Evolutionary conservation across 2,888 invertebrate genomes (phyloP).

Genomic region (Hyles lineata): DNA sequence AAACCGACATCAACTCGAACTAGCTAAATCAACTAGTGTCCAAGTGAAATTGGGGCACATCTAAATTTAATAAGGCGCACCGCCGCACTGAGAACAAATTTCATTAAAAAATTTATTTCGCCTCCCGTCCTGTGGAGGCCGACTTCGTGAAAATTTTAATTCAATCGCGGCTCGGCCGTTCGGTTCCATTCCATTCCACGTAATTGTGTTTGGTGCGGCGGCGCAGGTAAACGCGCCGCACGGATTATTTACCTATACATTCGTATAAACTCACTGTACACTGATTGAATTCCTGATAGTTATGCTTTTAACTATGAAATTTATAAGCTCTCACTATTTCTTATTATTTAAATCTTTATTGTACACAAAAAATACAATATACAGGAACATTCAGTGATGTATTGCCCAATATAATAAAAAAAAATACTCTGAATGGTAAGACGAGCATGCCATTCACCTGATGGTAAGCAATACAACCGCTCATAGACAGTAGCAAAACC

Average conservation of each 20-base stretch:
- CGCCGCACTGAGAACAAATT: conserved; percentile 41
- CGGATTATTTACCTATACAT: conserved; percentile 5
- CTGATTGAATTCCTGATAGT: not conserved
- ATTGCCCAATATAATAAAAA: too few species aligned
- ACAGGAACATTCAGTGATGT: too few species aligned
- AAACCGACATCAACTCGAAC: conserved; percentile 21
- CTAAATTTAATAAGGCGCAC: conserved; percentile 50
- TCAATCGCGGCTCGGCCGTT: conserved; percentile 33
- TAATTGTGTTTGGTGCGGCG: conserved; percentile 7
- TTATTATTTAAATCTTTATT: too few species aligned
- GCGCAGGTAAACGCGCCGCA: conserved; percentile 2
- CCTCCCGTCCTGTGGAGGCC: conserved; percentile 25
- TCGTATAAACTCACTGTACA: not conserved
- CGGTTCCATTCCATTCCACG: conserved; percentile 22
- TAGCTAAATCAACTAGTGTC: conserved; percentile 36
- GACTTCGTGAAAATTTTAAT: conserved; percentile 42
- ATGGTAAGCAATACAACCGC: too few species aligned
- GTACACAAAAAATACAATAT: too few species aligned
- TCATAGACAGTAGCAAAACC: too few species aligned
- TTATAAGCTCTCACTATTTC: not conserved
- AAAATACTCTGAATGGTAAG: too few species aligned
- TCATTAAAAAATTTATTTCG: conserved; percentile 48
- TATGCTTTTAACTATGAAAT: not conserved
- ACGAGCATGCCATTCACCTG: too few species aligned
- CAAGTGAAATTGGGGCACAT: conserved; percentile 47